Evolutionary conservation across 2,113 vertebrate species (phyloP).

Genomic region (Pelvicachromis taeniatus): DNA sequence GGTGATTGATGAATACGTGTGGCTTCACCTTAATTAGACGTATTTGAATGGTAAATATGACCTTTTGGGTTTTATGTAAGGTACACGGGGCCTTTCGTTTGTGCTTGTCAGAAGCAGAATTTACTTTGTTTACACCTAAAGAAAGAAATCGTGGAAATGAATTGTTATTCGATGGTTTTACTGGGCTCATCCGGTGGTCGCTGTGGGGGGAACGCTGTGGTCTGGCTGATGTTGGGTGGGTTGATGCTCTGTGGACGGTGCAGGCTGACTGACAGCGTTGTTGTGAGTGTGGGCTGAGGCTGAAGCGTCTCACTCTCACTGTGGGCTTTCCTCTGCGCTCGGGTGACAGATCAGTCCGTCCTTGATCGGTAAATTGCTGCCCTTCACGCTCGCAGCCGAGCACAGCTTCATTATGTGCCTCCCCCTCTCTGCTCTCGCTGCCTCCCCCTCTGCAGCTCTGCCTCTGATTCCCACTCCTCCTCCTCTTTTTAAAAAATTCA

Average conservation of each 20-base stretch:
- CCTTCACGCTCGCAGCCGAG: constrained; percentile 6
- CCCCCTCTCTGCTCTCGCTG: background rate
- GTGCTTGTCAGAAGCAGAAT: background rate
- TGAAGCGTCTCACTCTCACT: background rate
- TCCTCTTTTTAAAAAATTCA: background rate
- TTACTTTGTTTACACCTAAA: background rate
- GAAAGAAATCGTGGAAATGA: background rate
- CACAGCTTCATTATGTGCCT: constrained; percentile 25
- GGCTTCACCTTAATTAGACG: background rate
- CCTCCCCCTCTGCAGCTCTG: background rate
- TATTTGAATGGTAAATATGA: too few species aligned
- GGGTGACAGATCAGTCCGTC: constrained; percentile 8
- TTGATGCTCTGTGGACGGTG: background rate
- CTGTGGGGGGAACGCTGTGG: background rate
- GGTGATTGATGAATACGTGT: too few species aligned
- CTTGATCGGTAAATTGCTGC: constrained; percentile 42
- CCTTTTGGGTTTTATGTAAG: background rate
- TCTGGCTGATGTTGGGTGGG: background rate
- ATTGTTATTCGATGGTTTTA: background rate
- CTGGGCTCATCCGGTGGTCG: background rate
- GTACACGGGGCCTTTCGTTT: background rate
- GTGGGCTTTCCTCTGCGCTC: constrained; percentile 8
- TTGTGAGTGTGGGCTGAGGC: background rate
- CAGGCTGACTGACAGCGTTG: background rate
- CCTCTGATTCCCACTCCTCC: background rate